Evolutionary conservation across 64 coral and sea anemone species (phyloP).

Genomic region (Pachyseris speciosa): DNA sequence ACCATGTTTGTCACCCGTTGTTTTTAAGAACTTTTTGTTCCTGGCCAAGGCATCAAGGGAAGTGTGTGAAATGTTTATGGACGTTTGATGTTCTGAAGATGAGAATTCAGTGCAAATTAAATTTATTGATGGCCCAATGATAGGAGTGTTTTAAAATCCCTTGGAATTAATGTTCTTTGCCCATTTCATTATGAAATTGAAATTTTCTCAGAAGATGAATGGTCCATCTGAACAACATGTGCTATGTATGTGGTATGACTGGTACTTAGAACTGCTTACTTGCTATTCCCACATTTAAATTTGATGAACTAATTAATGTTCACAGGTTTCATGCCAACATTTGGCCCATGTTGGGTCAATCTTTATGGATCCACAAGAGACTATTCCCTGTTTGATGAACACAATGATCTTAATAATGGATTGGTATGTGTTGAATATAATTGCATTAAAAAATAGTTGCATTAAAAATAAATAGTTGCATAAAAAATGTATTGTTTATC

Average conservation of each 20-base stretch:
- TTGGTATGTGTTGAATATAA: constrained; percentile 66
- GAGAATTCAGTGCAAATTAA: no score
- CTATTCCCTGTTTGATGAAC: constrained; percentile 98
- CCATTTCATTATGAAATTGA: not conserved
- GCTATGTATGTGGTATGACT: not conserved
- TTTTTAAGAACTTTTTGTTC: no score
- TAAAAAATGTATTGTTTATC: no score
- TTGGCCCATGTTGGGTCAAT: constrained; percentile 98
- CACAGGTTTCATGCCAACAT: constrained; percentile 98
- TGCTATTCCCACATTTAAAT: not conserved
- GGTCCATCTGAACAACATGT: not conserved
- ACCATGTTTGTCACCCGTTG: no score
- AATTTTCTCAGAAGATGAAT: not conserved
- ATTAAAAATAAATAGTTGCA: no score
- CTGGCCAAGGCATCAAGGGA: no score
- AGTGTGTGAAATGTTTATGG: not conserved
- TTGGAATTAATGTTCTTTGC: no score
- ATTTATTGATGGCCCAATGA: no score
- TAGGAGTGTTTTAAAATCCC: no score
- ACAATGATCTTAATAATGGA: constrained; percentile 99
- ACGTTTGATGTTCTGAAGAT: not conserved
- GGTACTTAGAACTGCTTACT: not conserved
- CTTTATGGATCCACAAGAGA: constrained; percentile 98
- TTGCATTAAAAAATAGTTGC: no score
- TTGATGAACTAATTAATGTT: not conserved